These are phyloP conservation scores for Papilio polyxenes DNA, from an alignment of 1,140 invertebrate genomes.

Conservation along the genomic window DNA sequence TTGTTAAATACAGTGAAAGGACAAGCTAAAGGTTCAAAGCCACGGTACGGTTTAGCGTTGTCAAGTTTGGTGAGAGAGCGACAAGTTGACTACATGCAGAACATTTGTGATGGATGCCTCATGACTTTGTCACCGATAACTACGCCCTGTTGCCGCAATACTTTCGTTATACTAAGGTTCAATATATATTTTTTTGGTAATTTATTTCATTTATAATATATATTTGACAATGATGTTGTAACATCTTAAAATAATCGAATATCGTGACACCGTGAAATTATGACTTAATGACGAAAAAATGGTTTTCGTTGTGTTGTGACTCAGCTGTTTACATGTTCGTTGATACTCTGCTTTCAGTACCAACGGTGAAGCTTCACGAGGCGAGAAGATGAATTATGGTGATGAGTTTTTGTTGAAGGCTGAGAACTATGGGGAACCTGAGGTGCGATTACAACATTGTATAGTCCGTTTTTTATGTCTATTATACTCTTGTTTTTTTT, in stretches of 20 bases:
- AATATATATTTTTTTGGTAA: neutral
- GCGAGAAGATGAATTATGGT: slow-evolving; percentile 70
- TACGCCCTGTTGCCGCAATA: slow-evolving; percentile 73
- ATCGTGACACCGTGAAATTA: no score
- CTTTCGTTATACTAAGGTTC: slow-evolving; percentile 70
- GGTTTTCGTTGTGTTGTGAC: neutral
- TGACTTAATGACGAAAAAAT: no score
- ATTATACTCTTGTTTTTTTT: neutral
- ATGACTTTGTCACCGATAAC: slow-evolving; percentile 73
- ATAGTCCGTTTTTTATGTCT: neutral
- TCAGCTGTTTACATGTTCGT: neutral
- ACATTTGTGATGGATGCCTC: slow-evolving; percentile 68
- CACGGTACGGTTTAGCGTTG: slow-evolving; percentile 65
- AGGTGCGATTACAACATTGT: slow-evolving; percentile 47
- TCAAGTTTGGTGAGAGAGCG: slow-evolving; percentile 65
- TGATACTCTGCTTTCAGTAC: slow-evolving; percentile 50
- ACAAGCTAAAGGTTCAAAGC: slow-evolving; percentile 47
- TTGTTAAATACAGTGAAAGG: slow-evolving; percentile 45
- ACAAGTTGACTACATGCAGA: slow-evolving; percentile 73
- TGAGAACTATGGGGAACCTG: slow-evolving; percentile 70
- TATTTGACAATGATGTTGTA: neutral
- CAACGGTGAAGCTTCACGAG: slow-evolving; percentile 54
- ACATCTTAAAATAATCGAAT: neutral
- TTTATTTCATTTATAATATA: no score
- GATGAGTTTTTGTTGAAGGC: slow-evolving; percentile 71